Percentiles rank a stretch among this genome's conserved stretches.
Conservation (phyloP, 2,797 vertebrate species). For the Heteromormyrus szaboi region DNA sequence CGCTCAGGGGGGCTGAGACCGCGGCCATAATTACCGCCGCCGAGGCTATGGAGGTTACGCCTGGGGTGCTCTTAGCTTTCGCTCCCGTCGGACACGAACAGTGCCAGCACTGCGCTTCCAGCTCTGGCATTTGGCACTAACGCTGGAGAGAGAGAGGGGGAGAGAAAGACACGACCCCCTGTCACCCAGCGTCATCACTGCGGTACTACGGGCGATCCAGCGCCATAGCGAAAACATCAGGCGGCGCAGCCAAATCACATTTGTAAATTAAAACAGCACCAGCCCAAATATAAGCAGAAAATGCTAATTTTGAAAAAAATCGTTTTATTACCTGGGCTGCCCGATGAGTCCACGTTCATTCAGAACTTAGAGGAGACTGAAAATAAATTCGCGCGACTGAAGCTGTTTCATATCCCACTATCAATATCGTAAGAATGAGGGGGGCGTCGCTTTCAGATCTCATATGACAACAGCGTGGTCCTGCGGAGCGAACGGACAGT, state of each 20-base stretch:
- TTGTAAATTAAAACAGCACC: not conserved
- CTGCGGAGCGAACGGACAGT: slow-evolving; percentile 71
- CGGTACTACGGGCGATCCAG: not conserved
- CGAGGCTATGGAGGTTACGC: slow-evolving; percentile 54
- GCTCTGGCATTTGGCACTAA: slow-evolving; percentile 77
- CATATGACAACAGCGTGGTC: slow-evolving; percentile 47
- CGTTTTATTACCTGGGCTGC: slow-evolving; percentile 41
- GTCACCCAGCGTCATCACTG: not conserved
- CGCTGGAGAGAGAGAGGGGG: slow-evolving; percentile 43
- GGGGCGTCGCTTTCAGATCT: slow-evolving; percentile 24
- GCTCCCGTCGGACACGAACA: slow-evolving; percentile 66
- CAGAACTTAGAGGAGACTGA: slow-evolving; percentile 3
- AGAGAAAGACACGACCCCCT: not conserved
- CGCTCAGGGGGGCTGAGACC: slow-evolving; percentile 59
- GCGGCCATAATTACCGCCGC: slow-evolving; percentile 75
- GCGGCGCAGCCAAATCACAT: not conserved
- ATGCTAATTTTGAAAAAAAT: not conserved
- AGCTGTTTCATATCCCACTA: slow-evolving; percentile 45
- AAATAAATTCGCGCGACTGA: slow-evolving; percentile 4
- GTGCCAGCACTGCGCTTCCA: slow-evolving; percentile 80
- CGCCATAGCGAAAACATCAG: not conserved
- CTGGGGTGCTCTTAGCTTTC: slow-evolving; percentile 50
- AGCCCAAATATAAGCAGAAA: not conserved
- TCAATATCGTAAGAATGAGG: slow-evolving; percentile 19
- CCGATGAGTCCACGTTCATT: slow-evolving; percentile 38